These are phyloP conservation scores for Canis aureus DNA, from an alignment of 2,113 vertebrate species.

Conservation along the genomic window DNA sequence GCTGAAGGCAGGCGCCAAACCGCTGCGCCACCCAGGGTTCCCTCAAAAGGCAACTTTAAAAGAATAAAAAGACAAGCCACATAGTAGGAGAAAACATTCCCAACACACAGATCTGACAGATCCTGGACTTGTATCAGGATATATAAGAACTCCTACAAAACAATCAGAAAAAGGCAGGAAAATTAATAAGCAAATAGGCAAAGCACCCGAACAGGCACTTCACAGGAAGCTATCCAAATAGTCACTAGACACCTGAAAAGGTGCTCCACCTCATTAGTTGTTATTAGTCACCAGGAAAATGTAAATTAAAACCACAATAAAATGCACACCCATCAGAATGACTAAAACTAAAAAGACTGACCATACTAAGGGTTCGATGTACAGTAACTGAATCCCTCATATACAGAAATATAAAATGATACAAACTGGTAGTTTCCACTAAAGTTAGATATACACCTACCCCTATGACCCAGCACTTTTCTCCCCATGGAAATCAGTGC, in stretches of 20 bases:
- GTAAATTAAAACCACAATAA: neutral
- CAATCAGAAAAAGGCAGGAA: neutral
- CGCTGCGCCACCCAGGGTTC: too few species aligned
- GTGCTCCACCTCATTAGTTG: neutral
- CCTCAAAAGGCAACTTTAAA: neutral
- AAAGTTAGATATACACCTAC: neutral
- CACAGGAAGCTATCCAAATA: neutral
- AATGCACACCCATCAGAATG: neutral
- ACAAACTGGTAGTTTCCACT: neutral
- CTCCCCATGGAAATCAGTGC: neutral
- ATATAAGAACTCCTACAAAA: neutral
- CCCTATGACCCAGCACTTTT: neutral
- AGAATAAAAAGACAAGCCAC: constrained; percentile 31
- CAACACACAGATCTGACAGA: neutral
- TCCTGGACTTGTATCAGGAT: neutral
- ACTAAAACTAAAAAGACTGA: neutral
- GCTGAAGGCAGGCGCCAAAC: too few species aligned
- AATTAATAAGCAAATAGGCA: neutral
- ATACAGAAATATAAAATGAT: neutral
- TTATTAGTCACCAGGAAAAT: neutral
- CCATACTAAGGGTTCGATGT: neutral
- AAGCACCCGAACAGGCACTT: neutral
- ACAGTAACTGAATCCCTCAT: neutral
- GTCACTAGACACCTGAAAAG: neutral
- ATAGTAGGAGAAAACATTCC: constrained; percentile 3